A percentile compares a stretch with the other conserved stretches of the same genome.
These are phyloP conservation scores for Pediacus dermestoides DNA, from an alignment of 2,888 invertebrate species.

Conservation along the genomic window DNA sequence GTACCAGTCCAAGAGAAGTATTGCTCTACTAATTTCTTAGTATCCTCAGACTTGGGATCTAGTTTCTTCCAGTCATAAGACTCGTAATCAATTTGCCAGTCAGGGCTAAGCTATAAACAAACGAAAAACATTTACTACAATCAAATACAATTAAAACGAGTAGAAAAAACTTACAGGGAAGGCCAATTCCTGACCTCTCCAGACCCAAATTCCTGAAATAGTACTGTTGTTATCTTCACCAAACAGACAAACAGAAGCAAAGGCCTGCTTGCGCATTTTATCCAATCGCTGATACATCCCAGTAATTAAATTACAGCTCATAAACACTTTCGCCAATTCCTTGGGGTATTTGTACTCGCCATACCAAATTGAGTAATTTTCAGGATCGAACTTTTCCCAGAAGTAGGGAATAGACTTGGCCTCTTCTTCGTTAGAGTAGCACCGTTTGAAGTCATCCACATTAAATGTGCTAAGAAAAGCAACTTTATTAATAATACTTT, in stretches of 20 bases:
- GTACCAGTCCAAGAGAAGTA: conserved; percentile 88
- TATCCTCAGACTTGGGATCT: conserved; percentile 73
- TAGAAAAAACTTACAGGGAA: conserved; percentile 61
- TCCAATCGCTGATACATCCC: conserved; percentile 98
- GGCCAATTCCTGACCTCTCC: conserved; percentile 93
- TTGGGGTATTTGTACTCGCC: conserved; percentile 95
- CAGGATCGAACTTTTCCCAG: conserved; percentile 96
- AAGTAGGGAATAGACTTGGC: conserved; percentile 93
- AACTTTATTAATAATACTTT: conserved; percentile 9
- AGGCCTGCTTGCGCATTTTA: conserved; percentile 95
- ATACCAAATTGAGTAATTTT: conserved; percentile 95
- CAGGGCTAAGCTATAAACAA: conserved; percentile 67
- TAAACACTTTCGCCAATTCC: conserved; percentile 79
- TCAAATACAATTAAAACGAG: no score
- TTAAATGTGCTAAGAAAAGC: conserved; percentile 69
- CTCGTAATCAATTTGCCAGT: conserved; percentile 97
- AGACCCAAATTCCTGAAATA: conserved; percentile 97
- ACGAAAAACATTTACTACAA: conserved; percentile 9
- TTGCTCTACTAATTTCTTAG: conserved; percentile 81
- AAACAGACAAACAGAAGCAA: conserved; percentile 91
- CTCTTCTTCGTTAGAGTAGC: conserved; percentile 95
- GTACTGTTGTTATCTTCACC: conserved; percentile 87
- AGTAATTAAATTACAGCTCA: conserved; percentile 97
- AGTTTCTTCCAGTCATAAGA: conserved; percentile 94
- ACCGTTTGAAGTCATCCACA: conserved; percentile 96